phyloP scores from a whole-genome alignment of 2,113 vertebrate species.

The Miniopterus natalensis region DNA sequence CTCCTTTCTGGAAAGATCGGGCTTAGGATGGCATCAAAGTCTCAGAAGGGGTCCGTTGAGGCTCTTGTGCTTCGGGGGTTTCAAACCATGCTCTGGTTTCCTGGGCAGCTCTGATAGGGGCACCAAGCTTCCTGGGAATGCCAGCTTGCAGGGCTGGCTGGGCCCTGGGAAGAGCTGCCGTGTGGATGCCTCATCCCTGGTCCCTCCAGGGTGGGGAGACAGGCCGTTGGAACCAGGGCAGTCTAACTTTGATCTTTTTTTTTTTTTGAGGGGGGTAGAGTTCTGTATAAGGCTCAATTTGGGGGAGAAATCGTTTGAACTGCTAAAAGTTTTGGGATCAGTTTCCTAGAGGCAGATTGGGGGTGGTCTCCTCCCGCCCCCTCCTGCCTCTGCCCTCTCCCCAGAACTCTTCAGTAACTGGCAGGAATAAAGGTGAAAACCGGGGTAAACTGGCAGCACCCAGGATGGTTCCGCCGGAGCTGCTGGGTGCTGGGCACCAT shows the following conservation, averaged over 20 bases:
- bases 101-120: background rate
- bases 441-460: background rate
- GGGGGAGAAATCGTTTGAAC: background rate
- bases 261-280: too few relatives aligned
- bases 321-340: background rate
- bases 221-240: background rate
- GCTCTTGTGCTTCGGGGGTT: background rate
- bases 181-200: background rate
- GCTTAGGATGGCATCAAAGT: background rate
- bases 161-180: background rate
- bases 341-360: background rate
- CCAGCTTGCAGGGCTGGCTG: rapidly evolving
- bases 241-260: background rate
- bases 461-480: background rate
- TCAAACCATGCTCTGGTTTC: background rate
- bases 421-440: background rate
- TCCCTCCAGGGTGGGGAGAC: rapidly evolving
- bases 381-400: background rate
- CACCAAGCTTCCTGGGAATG: rapidly evolving
- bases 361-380: background rate
- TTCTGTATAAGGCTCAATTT: background rate
- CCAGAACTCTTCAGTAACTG: background rate
- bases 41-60: background rate
- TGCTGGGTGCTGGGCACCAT: background rate
- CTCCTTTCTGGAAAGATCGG: background rate